Evolutionary conservation across 1,140 invertebrate species (phyloP), one percentile per base, ranked within the genome.

Genomic region (Diabrotica undecimpunctata): DNA sequence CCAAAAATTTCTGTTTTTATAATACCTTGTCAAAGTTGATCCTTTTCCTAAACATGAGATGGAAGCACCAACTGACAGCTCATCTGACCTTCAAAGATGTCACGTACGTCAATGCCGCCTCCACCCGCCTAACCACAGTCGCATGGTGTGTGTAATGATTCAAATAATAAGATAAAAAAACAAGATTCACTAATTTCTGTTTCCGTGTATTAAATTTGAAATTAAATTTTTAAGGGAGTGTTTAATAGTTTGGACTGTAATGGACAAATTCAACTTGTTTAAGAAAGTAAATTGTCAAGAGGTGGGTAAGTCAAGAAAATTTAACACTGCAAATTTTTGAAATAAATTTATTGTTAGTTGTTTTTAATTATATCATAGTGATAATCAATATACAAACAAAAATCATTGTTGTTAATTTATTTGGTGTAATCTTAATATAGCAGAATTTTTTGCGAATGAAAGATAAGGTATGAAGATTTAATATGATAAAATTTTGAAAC

Each of bases 241-340:
- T 58, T 41, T 11, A n/a, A 13, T 37, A 58, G 12, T 58, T 58
- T 14, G 7, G 13, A 38, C 39, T 54, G 72, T 62, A 71, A 75
- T 76, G 75, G 74, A 75, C 67, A 72, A 54, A 71, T 54, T 70
- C 7, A 59, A 57, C 38, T 14, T 61, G 64, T 67, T 71, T 50
- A 68, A 73, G 67, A 74, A 69, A 72, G 82, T 80, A 78, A 80
- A 79, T 79, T 84, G 83, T 81, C 83, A 84, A 84, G 83, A 84
- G 83, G 83, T 84, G 81, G 83, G 83, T 84, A 84, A 84, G 82
- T 83, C 80, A 55, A 10, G 35, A 55, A 10, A 10, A 46, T 46
- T 46, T 46, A n/a, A 46, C 8, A 46, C 25, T 25, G 25, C 1
- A 25, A 25, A 2, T 25, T 25, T 4, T 25, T 25, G 25, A 2